phyloP scores from a whole-genome alignment of 1,140 invertebrate genomes.

The Drosophila nasuta region DNA sequence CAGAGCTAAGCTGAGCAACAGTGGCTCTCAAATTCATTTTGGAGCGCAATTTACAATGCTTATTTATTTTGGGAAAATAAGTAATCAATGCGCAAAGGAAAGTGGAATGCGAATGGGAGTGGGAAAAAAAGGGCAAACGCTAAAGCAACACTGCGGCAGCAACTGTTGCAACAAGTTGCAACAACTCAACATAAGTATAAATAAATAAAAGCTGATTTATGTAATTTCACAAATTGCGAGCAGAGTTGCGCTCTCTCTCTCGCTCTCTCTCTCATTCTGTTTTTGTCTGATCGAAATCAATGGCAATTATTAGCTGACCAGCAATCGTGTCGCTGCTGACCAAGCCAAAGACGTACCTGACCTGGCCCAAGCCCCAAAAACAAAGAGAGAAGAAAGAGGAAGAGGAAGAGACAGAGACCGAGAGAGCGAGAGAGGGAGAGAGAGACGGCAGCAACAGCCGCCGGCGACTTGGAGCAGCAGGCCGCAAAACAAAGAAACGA shows the following conservation, averaged over 20 bases:
- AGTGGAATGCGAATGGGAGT: conserved; percentile 24
- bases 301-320: conserved; percentile 73
- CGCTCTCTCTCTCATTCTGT: conserved; percentile 1
- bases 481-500: conserved; percentile 64
- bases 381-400: conserved; percentile 23
- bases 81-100: conserved; percentile 63
- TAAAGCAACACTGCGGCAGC: too few species aligned
- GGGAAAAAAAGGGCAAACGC: conserved; percentile 28
- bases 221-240: conserved; percentile 79
- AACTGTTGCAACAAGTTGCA: conserved; percentile 4
- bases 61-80: conserved; percentile 83
- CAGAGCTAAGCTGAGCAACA: conserved; percentile 9
- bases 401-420: conserved; percentile 38
- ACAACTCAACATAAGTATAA: conserved; percentile 68
- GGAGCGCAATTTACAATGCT: conserved; percentile 74
- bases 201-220: conserved; percentile 83
- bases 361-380: conserved; percentile 50
- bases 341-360: conserved; percentile 62
- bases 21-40: conserved; percentile 64
- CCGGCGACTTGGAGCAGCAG: conserved; percentile 36
- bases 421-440: conserved; percentile 24
- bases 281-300: conserved; percentile 67
- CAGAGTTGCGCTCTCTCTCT: conserved; percentile 25
- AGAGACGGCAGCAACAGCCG: conserved; percentile 15
- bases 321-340: conserved; percentile 72